Conservation (phyloP, 2,797 vertebrate genomes). For the Oreonectes daqikongensis region DNA sequence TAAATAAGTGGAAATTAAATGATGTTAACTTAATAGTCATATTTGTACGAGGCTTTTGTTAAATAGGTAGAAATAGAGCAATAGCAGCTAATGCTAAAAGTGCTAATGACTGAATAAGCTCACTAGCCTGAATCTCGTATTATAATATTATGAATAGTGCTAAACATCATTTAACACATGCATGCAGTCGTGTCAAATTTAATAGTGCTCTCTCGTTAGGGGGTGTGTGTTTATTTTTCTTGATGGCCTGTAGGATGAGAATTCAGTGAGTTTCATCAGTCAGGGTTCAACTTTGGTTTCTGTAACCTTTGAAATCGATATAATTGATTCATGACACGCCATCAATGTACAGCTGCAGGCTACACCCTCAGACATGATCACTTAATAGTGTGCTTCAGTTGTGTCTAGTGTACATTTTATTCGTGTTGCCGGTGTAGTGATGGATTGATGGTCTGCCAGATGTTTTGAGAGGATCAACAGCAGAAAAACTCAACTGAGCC, state of each 20-base stretch:
- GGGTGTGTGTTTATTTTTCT: not conserved
- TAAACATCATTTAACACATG: not conserved
- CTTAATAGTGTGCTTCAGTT: not conserved
- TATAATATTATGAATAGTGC: not conserved
- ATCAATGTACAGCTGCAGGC: not conserved
- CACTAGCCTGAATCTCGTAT: not conserved
- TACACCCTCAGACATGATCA: conserved; percentile 1
- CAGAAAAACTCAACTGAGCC: no score
- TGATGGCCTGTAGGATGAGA: not conserved
- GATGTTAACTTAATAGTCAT: not conserved
- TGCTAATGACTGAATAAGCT: conserved; percentile 28
- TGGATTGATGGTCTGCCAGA: not conserved
- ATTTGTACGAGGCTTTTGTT: conserved; percentile 17
- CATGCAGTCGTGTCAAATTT: not conserved
- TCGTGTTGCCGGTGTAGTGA: not conserved
- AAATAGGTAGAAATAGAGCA: not conserved
- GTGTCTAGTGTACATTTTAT: not conserved
- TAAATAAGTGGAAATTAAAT: not conserved
- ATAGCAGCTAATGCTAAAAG: conserved; percentile 38
- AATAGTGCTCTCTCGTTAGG: not conserved
- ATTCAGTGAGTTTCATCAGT: not conserved
- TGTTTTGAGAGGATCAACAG: no score
- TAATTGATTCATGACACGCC: not conserved
- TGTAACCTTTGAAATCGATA: conserved; percentile 31
- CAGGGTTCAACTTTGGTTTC: conserved; percentile 26